Base-by-base conservation (phyloP, 2,797 vertebrate genomes). In the Tiaroga cobitis region DNA sequence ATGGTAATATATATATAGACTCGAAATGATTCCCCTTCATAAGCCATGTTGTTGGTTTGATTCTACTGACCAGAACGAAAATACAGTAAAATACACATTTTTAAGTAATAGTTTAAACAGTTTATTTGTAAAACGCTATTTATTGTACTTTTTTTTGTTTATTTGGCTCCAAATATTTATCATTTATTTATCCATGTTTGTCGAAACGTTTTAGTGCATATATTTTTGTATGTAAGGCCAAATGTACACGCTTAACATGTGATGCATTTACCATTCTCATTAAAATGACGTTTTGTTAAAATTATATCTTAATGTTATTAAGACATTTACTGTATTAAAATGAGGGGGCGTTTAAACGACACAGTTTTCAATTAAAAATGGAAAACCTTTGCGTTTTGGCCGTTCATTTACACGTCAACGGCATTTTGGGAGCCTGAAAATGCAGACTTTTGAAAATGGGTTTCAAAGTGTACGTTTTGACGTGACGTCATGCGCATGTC, bases 191-290 rank as follows among this genome's bases (percentile, higher is more conserved):
- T 51, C 63, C 18, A 19, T 21, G 34, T 49, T 59, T 59, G 51
- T 43, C 15, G 2, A 39, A 41, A 61, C 19, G 4, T 76, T 56
- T 76, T 37, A 76, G 46, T 37, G 10, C 15, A 69, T 68, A 67
- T 81, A 70, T 69, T 77, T 83, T 76, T 83, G 29, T 76, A 83
- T 83, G 43, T 8, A 67, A 83, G 24, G 24, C 61, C 82, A 77
- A 83, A 77, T 24, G 41, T 41, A 54, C 73, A 68, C 10, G 3
- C 59, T 54, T 54, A 68, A 65, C 21, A 26, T n/a, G 56, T 34
- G 13, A 63, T 61, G 65, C 65, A 81, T 81, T 51, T 54, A 54
- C 46, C 21, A 37, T 67, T 61, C 21, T 32, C 18, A 80, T 46
- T 46, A 65, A 79, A 79, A 15, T 6, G 0, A 29, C 61, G 37